These are phyloP conservation scores for Sparus aurata DNA, from an alignment of 2,797 vertebrate genomes.

Conservation along the genomic window DNA sequence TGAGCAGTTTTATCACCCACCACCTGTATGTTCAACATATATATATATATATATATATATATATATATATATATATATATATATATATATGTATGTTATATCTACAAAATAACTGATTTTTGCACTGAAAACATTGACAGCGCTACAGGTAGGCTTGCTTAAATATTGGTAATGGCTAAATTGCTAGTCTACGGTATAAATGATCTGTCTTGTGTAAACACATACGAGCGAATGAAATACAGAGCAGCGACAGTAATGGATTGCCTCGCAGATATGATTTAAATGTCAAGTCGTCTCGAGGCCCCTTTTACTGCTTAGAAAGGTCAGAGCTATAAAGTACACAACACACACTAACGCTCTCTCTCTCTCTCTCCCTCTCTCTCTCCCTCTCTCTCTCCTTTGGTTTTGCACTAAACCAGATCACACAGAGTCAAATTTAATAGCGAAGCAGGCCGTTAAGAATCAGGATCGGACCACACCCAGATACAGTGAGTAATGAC, in stretches of 20 bases:
- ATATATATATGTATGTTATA: too few species aligned
- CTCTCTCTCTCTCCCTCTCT: not conserved
- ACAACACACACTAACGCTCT: constrained; percentile 19
- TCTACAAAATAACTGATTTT: not conserved
- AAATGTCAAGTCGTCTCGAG: constrained; percentile 63
- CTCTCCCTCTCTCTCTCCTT: not conserved
- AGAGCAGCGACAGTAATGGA: constrained; percentile 24
- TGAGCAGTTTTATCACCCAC: constrained; percentile 19
- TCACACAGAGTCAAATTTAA: constrained; percentile 61
- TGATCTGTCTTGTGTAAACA: not conserved
- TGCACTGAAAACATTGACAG: not conserved
- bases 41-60: too few species aligned
- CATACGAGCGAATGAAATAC: constrained; percentile 18
- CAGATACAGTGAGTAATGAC: constrained; percentile 51
- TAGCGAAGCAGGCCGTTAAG: constrained; percentile 29
- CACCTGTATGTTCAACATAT: not conserved
- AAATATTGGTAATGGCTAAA: constrained; percentile 10
- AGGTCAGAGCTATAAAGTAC: constrained; percentile 66
- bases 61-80: too few species aligned
- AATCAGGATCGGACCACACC: constrained; percentile 68
- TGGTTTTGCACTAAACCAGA: constrained; percentile 48
- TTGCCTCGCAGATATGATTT: constrained; percentile 37
- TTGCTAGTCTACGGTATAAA: not conserved
- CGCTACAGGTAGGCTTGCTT: not conserved
- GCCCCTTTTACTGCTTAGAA: constrained; percentile 60